Conservation (phyloP, 2,888 invertebrate species). For the Dexiosoma caninum region DNA sequence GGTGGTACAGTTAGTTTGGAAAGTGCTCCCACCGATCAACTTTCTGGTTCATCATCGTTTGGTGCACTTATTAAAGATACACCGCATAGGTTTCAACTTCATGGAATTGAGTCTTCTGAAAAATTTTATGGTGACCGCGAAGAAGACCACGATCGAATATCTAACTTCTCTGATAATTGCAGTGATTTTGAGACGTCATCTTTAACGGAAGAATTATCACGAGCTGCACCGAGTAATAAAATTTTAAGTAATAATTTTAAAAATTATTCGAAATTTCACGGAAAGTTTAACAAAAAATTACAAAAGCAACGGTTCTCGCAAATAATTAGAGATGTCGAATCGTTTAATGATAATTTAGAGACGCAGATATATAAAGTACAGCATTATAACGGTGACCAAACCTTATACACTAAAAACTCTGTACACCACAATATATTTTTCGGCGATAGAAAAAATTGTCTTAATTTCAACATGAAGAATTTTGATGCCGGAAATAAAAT, state of each 20-base stretch:
- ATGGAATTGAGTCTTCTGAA: background rate
- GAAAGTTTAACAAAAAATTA: slow-evolving; percentile 33
- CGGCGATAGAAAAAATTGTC: slow-evolving; percentile 25
- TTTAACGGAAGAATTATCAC: slow-evolving; percentile 28
- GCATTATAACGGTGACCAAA: background rate
- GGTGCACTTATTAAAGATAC: background rate
- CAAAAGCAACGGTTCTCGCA: background rate
- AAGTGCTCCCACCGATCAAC: slow-evolving; percentile 2
- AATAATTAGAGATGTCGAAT: background rate
- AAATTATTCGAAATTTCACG: slow-evolving; percentile 32
- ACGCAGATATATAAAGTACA: slow-evolving; percentile 1
- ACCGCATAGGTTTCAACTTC: background rate
- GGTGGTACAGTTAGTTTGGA: slow-evolving; percentile 32
- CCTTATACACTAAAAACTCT: background rate
- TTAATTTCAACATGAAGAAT: slow-evolving; percentile 40
- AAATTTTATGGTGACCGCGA: background rate
- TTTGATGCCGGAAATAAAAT: slow-evolving; percentile 36
- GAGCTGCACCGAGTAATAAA: slow-evolving; percentile 33
- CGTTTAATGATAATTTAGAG: background rate
- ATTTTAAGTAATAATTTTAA: slow-evolving; percentile 47
- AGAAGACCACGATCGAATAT: slow-evolving; percentile 11
- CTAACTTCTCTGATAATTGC: slow-evolving; percentile 63
- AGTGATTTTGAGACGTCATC: slow-evolving; percentile 54
- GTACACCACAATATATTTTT: slow-evolving; percentile 33
- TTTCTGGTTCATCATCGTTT: background rate